Conservation (phyloP, 2,888 invertebrate species). For the Pardosa pseudoannulata region DNA sequence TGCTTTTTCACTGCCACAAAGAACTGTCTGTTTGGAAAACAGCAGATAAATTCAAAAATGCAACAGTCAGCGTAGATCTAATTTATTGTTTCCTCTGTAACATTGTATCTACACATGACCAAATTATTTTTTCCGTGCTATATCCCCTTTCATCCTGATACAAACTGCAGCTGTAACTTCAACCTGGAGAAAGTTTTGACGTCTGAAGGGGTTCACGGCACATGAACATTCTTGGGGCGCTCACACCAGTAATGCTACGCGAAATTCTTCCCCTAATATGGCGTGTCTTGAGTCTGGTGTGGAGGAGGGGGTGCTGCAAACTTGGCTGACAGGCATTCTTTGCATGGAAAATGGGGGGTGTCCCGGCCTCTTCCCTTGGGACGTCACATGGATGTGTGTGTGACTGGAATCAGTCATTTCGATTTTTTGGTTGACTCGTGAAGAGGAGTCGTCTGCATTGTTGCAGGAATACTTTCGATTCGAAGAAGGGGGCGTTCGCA, state of each 20-base stretch:
- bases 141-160: too few species aligned
- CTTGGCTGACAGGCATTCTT: not conserved
- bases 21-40: too few species aligned
- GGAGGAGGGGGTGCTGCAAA: not conserved
- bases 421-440: not conserved
- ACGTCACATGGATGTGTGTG: not conserved
- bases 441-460: not conserved
- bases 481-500: too few species aligned
- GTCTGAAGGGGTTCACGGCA: conserved; percentile 23
- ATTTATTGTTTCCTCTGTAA: too few species aligned
- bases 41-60: too few species aligned
- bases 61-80: too few species aligned
- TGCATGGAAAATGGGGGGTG: not conserved
- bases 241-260: conserved; percentile 62
- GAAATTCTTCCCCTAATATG: conserved; percentile 51
- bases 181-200: too few species aligned
- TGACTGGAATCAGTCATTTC: not conserved
- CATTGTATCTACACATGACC: too few species aligned
- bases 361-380: not conserved
- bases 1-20: too few species aligned
- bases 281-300: conserved; percentile 45
- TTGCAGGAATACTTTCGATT: not conserved
- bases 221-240: conserved; percentile 37
- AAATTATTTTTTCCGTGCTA: too few species aligned
- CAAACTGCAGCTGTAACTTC: too few species aligned